Conservation (phyloP, 2,888 invertebrate species). For the Perizoma flavofasciatum region DNA sequence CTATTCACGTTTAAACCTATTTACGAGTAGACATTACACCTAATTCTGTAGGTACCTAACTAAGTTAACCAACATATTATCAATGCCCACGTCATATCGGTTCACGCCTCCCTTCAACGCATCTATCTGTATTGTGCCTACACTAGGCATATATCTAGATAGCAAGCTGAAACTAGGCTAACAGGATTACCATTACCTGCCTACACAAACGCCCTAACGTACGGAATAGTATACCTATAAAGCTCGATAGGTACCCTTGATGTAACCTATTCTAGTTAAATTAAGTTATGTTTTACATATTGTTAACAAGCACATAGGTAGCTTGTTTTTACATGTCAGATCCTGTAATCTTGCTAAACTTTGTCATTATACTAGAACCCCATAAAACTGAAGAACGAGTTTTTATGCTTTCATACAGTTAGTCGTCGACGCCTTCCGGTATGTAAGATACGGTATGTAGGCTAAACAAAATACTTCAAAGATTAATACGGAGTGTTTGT, state of each 20-base stretch:
- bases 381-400: too few species aligned
- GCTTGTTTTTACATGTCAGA: too few species aligned
- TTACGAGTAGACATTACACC: neutral
- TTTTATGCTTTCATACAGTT: too few species aligned
- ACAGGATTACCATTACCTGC: constrained; percentile 58
- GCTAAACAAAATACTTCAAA: too few species aligned
- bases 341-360: too few species aligned
- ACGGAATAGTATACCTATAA: constrained; percentile 18
- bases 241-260: constrained; percentile 36
- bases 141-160: constrained; percentile 45
- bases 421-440: too few species aligned
- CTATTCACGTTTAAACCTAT: neutral
- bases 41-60: too few species aligned
- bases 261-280: constrained; percentile 5
- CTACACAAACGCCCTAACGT: constrained; percentile 39
- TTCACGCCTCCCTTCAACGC: constrained; percentile 21
- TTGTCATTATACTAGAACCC: too few species aligned
- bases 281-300: neutral
- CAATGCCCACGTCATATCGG: neutral
- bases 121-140: neutral
- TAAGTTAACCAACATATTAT: neutral
- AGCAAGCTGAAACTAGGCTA: constrained; percentile 67
- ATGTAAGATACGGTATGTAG: too few species aligned
- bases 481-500: too few species aligned
- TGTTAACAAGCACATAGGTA: too few species aligned